Evolutionary conservation across 2,888 invertebrate species (phyloP).

Genomic region (Leptinotarsa juncta): DNA sequence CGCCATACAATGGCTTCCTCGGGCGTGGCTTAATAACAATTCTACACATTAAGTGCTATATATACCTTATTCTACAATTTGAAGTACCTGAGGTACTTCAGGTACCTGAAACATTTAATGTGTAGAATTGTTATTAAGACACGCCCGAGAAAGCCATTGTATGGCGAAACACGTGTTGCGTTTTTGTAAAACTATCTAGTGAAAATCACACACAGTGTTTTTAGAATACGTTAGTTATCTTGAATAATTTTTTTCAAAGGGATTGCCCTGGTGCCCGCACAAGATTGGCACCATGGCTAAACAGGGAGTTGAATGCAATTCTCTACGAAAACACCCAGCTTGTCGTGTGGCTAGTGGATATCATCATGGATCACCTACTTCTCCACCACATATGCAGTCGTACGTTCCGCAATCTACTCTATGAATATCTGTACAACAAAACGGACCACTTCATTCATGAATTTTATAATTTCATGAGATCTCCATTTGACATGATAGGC

Average conservation of each 20-base stretch:
- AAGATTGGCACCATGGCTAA: slow-evolving; percentile 88
- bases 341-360: slow-evolving; percentile 73
- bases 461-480: slow-evolving; percentile 85
- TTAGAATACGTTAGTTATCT: background rate
- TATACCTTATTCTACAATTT: no score
- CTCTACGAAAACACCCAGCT: slow-evolving; percentile 74
- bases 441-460: slow-evolving; percentile 93
- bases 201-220: no score
- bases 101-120: no score
- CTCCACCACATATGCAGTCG: slow-evolving; percentile 75
- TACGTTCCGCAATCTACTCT: slow-evolving; percentile 78
- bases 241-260: slow-evolving; percentile 63
- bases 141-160: no score
- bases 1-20: no score
- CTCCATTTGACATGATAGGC: slow-evolving; percentile 88
- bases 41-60: no score
- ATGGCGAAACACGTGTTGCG: no score
- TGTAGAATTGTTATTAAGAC: no score
- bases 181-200: no score
- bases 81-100: no score
- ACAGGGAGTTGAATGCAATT: slow-evolving; percentile 85
- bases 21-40: no score
- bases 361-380: slow-evolving; percentile 77
- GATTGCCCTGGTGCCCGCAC: slow-evolving; percentile 83
- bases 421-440: slow-evolving; percentile 76